These are phyloP conservation scores for Micronycteris hirsuta DNA, from an alignment of 2,113 vertebrate species.

Conservation along the genomic window DNA sequence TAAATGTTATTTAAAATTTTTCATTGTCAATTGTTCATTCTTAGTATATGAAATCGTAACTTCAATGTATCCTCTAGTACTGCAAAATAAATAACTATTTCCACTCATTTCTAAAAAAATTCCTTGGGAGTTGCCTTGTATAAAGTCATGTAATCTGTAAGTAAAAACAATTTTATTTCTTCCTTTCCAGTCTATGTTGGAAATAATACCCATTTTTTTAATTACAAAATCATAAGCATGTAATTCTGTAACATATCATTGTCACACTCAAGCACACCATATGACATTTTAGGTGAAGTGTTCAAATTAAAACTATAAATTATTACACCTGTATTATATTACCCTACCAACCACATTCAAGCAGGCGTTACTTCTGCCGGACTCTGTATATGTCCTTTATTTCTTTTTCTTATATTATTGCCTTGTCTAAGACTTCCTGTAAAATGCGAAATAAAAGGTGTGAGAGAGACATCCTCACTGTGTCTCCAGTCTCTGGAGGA, in stretches of 20 bases:
- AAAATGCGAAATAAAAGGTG: background rate
- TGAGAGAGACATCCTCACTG: background rate
- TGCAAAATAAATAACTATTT: slow-evolving; percentile 8
- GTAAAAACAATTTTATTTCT: background rate
- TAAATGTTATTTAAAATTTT: background rate
- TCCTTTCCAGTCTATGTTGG: background rate
- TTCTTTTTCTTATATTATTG: background rate
- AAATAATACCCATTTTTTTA: too few relatives aligned
- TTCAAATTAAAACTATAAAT: too few relatives aligned
- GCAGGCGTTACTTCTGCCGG: too few relatives aligned
- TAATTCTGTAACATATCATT: too few relatives aligned
- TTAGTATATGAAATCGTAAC: background rate
- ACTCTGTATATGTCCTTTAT: background rate
- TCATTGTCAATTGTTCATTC: background rate
- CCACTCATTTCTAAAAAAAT: background rate
- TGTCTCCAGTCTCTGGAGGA: background rate
- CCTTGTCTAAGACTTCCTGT: background rate
- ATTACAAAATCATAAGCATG: too few relatives aligned
- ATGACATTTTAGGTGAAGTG: too few relatives aligned
- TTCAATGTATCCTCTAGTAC: background rate
- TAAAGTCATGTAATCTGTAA: background rate
- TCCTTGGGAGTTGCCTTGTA: background rate
- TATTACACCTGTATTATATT: too few relatives aligned
- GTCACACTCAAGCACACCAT: too few relatives aligned
- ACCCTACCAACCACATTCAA: too few relatives aligned